phyloP scores from a whole-genome alignment of 2,113 vertebrate species.

The Alethe diademata region DNA sequence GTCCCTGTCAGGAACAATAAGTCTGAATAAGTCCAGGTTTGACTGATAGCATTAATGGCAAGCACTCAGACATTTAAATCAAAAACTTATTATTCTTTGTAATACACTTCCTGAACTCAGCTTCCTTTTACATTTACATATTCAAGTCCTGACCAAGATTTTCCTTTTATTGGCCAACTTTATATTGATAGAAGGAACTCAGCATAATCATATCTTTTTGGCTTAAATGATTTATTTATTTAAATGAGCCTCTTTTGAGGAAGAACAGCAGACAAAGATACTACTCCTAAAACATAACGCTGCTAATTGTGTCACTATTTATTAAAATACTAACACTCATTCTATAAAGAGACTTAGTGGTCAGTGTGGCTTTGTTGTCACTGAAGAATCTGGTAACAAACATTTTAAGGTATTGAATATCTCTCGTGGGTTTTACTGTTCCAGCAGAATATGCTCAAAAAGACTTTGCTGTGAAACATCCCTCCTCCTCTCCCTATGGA shows the following conservation, averaged over 20 bases:
- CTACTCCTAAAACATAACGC: not conserved
- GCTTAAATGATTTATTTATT: not conserved
- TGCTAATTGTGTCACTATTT: not conserved
- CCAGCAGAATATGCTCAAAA: not conserved
- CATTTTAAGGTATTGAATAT: not conserved
- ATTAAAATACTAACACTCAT: not conserved
- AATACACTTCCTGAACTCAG: not conserved
- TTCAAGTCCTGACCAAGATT: not conserved
- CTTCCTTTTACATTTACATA: not conserved
- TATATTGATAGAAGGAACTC: not conserved
- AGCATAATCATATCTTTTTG: not conserved
- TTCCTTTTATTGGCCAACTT: not conserved
- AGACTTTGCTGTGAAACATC: not conserved
- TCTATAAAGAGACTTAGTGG: not conserved
- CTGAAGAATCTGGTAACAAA: not conserved
- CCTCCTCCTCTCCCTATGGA: not conserved
- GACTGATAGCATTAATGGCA: not conserved
- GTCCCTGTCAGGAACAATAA: not conserved
- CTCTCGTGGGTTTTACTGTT: not conserved
- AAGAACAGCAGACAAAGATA: not conserved
- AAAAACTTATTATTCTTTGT: not conserved
- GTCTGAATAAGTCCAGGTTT: slow-evolving; percentile 6
- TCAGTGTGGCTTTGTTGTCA: not conserved
- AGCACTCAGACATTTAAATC: slow-evolving; percentile 1
- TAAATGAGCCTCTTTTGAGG: not conserved